Conservation (phyloP, 1,140 invertebrate species). For the Zaprionus lachaisei region DNA sequence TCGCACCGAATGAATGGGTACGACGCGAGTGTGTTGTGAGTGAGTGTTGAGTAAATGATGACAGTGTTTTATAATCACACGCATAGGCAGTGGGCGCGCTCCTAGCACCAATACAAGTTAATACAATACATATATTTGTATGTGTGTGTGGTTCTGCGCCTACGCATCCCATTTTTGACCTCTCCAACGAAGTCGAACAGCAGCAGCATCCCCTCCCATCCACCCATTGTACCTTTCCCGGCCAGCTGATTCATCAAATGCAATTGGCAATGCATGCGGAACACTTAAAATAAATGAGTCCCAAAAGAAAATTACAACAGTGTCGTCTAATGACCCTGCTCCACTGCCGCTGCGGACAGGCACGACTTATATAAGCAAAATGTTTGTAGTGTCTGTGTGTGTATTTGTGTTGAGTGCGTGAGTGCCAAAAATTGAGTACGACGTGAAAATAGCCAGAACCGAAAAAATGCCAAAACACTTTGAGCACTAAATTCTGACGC, state of each 20-base stretch:
- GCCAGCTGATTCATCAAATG: slow-evolving; percentile 69
- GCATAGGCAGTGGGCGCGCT: slow-evolving; percentile 36
- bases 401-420: slow-evolving; percentile 53
- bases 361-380: slow-evolving; percentile 70
- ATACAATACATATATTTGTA: slow-evolving; percentile 26
- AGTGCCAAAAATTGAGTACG: slow-evolving; percentile 61
- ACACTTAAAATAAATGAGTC: slow-evolving; percentile 52
- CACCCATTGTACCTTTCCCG: background rate
- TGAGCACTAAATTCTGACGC: slow-evolving; percentile 41
- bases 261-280: slow-evolving; percentile 40
- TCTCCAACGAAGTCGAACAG: slow-evolving; percentile 59
- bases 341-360: slow-evolving; percentile 49
- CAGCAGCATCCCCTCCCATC: slow-evolving; percentile 31
- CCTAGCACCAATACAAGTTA: slow-evolving; percentile 20
- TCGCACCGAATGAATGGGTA: slow-evolving; percentile 36
- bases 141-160: slow-evolving; percentile 38
- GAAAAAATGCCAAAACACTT: slow-evolving; percentile 57
- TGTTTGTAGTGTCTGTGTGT: slow-evolving; percentile 34
- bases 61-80: slow-evolving; percentile 74
- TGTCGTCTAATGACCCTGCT: slow-evolving; percentile 80
- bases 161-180: slow-evolving; percentile 64
- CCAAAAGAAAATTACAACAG: slow-evolving; percentile 42
- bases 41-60: slow-evolving; percentile 41
- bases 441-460: slow-evolving; percentile 59
- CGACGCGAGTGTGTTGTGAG: slow-evolving; percentile 34